These are phyloP conservation scores for Tautogolabrus adspersus DNA, from an alignment of 2,113 vertebrate genomes.

Conservation along the genomic window DNA sequence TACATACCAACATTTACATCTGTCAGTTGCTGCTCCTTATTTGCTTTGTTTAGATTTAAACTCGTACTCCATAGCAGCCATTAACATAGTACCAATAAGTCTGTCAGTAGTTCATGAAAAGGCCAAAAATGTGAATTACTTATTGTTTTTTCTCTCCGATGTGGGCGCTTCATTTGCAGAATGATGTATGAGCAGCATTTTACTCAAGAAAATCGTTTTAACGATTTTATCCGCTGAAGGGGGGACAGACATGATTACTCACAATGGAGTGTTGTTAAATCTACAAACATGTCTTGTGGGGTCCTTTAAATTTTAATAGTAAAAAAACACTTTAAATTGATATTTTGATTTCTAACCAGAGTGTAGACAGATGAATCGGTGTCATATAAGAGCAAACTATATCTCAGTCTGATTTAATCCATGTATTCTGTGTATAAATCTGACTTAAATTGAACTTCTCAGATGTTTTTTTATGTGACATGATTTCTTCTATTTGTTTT, in stretches of 20 bases:
- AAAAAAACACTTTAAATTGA: no score
- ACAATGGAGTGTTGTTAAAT: no score
- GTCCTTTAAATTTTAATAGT: no score
- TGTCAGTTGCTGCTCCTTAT: neutral
- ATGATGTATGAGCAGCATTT: neutral
- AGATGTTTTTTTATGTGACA: neutral
- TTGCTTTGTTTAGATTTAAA: neutral
- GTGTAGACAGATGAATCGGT: no score
- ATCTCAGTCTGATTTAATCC: neutral
- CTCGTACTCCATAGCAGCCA: neutral
- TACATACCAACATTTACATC: neutral
- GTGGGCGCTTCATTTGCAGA: neutral
- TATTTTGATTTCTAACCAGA: no score
- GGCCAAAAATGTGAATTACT: neutral
- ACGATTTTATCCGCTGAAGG: neutral
- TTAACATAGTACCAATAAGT: neutral
- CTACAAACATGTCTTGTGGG: no score
- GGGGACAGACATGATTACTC: no score
- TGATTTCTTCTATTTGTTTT: constrained; percentile 46
- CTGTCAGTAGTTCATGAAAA: neutral
- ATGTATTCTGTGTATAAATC: neutral
- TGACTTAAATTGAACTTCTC: neutral
- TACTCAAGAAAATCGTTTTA: neutral
- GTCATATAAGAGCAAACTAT: no score
- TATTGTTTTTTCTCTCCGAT: neutral